Evolutionary conservation across 1,140 invertebrate species (phyloP).

Genomic region (Hypothenemus hampei): DNA sequence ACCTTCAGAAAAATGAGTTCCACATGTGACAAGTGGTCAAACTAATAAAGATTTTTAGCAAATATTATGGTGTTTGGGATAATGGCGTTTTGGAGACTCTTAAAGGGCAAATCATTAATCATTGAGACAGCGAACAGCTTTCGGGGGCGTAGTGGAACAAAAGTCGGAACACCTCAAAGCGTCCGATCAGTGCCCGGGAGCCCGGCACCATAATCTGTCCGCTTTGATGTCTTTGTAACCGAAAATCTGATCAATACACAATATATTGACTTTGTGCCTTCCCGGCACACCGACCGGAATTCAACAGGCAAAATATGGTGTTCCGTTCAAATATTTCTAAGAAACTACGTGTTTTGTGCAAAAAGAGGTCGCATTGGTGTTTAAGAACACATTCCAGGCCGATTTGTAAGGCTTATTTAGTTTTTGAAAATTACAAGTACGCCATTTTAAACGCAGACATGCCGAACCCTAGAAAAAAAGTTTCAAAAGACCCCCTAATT

Average conservation of each 20-base stretch:
- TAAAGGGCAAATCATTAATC: constrained; percentile 21
- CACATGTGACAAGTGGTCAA: constrained; percentile 7
- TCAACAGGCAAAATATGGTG: constrained; percentile 14
- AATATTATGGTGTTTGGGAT: constrained; percentile 25
- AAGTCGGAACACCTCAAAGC: constrained; percentile 12
- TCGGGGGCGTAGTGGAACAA: constrained; percentile 22
- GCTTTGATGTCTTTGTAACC: constrained; percentile 21
- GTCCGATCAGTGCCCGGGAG: constrained; percentile 21
- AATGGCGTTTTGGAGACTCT: constrained; percentile 19
- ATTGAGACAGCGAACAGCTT: constrained; percentile 15
- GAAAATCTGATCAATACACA: constrained; percentile 6
- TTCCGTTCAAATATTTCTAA: constrained; percentile 12
- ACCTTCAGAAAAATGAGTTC: background rate
- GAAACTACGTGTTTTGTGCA: constrained; percentile 17
- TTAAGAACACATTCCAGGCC: too few relatives aligned
- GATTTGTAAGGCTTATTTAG: too few relatives aligned
- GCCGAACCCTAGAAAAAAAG: too few relatives aligned
- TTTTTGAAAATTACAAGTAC: too few relatives aligned
- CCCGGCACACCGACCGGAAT: constrained; percentile 15
- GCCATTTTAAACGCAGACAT: too few relatives aligned
- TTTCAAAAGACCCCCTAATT: too few relatives aligned
- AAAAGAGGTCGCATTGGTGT: too few relatives aligned
- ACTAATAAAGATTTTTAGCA: constrained; percentile 22
- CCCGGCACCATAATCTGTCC: constrained; percentile 15
- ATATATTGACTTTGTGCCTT: constrained; percentile 24